phyloP scores from a whole-genome alignment of 2,888 invertebrate species.

The Protodeltote pygarga region DNA sequence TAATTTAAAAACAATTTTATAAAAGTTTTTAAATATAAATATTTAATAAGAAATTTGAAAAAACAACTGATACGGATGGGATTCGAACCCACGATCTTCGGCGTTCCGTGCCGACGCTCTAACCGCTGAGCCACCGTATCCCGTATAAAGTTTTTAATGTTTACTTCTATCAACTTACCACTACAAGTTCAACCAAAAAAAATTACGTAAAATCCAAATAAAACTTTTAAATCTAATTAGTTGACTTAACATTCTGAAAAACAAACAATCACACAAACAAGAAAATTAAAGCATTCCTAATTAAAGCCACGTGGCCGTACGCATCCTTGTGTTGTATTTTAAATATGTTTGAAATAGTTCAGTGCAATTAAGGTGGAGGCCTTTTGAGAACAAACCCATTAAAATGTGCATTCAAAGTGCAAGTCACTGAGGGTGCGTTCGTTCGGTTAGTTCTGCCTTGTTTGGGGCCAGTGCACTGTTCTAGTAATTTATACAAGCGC shows the following conservation, averaged over 20 bases:
- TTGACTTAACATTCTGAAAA: background rate
- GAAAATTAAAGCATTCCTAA: constrained; percentile 22
- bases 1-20: too few relatives aligned
- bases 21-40: too few relatives aligned
- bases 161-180: too few relatives aligned
- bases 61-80: too few relatives aligned
- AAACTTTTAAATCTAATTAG: background rate
- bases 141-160: too few relatives aligned
- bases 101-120: too few relatives aligned
- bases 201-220: too few relatives aligned
- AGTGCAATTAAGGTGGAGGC: constrained; percentile 62
- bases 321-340: constrained; percentile 32
- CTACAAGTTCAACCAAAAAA: too few relatives aligned
- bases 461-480: constrained; percentile 61
- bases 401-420: constrained; percentile 82
- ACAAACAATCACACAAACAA: background rate
- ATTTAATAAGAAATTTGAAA: too few relatives aligned
- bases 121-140: too few relatives aligned
- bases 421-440: constrained; percentile 77
- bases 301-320: constrained; percentile 38
- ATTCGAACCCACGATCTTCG: too few relatives aligned
- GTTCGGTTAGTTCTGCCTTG: constrained; percentile 63
- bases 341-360: constrained; percentile 55
- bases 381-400: constrained; percentile 71
- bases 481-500: constrained; percentile 76